Evolutionary conservation across 2,888 invertebrate species (phyloP).

Genomic region (Thymelicus sylvestris): DNA sequence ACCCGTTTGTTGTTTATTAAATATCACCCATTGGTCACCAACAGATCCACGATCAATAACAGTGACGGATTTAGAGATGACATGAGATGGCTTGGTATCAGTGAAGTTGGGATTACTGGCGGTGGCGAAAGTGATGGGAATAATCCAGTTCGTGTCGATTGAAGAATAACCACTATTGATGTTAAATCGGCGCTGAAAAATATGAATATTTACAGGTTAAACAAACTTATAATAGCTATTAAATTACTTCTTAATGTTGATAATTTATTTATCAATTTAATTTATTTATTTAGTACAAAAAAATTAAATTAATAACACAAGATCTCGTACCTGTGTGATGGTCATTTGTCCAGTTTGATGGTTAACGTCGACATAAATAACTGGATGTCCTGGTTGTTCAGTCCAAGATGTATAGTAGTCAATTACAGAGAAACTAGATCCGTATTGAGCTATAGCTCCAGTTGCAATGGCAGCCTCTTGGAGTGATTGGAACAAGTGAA

Average conservation of each 20-base stretch:
- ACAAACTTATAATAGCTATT: too few relatives aligned
- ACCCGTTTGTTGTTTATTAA: conserved; percentile 87
- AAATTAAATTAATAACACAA: too few relatives aligned
- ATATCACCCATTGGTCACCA: conserved; percentile 83
- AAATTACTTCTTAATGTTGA: too few relatives aligned
- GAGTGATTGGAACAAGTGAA: conserved; percentile 77
- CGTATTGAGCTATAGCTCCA: conserved; percentile 62
- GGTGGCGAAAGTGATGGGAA: conserved; percentile 73
- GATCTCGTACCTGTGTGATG: conserved; percentile 69
- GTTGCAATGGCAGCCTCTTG: conserved; percentile 56
- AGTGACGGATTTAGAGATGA: conserved; percentile 58
- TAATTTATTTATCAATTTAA: too few relatives aligned
- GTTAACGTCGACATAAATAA: conserved; percentile 81
- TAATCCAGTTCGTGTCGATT: conserved; percentile 62
- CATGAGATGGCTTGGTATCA: conserved; percentile 72
- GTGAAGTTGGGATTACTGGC: conserved; percentile 70
- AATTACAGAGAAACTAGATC: conserved; percentile 63
- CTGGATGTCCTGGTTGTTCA: conserved; percentile 85
- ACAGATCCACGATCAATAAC: conserved; percentile 59
- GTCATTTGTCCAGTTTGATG: conserved; percentile 67
- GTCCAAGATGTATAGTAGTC: conserved; percentile 81
- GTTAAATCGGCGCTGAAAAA: conserved; percentile 77
- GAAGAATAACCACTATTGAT: conserved; percentile 66
- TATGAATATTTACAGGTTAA: background rate
- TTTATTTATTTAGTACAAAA: too few relatives aligned